Base-by-base conservation (phyloP, 2,888 invertebrate genomes). In the Plagodis pulveraria region DNA sequence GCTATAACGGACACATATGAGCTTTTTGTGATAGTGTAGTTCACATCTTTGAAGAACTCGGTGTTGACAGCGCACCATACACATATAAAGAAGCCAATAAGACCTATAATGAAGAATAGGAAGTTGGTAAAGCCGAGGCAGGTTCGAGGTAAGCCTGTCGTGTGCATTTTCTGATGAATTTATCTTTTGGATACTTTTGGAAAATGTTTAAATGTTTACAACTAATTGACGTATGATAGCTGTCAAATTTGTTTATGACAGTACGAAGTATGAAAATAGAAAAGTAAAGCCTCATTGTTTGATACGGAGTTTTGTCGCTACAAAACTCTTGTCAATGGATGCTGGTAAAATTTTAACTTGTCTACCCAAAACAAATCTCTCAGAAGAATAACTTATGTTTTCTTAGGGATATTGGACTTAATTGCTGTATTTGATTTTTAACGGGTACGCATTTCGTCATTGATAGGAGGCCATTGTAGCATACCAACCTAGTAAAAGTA, bases 51-150 rank as follows among this genome's bases (percentile, higher is more conserved):
- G 67, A 92, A 91, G 71, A 90, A 86, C 6, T 89, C 82, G 0
- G 86, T 81, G 69, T 88, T 90, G 35, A 85, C 49, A 2, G 81
- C 75, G 55, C 91, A 91, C 91, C 91, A 92, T 0, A 87, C 57
- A 58, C 91, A 87, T 43, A 88, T 78, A 0, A 76, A 69, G 34
- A 80, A 80, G 4, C 77, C 72, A 0, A 88, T 43, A 5, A 81
- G 54, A 2, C 88, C 84, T 0, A 83, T 42, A 10, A 86, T 54
- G 53, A 90, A 87, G 67, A 86, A 87, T 6, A 86, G 48, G 12
- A 89, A 70, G 55, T 91, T 92, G 32, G 86, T 87, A 65, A 86
- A 89, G 0, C 91, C 87, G 10, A 92, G 76, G 70, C 91, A 91
- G 43, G 91, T 89, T 8, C 91, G 80, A 5, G 91, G 91, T 41